phyloP scores from a whole-genome alignment of 2,888 invertebrate genomes.

The Bedellia somnulentella region DNA sequence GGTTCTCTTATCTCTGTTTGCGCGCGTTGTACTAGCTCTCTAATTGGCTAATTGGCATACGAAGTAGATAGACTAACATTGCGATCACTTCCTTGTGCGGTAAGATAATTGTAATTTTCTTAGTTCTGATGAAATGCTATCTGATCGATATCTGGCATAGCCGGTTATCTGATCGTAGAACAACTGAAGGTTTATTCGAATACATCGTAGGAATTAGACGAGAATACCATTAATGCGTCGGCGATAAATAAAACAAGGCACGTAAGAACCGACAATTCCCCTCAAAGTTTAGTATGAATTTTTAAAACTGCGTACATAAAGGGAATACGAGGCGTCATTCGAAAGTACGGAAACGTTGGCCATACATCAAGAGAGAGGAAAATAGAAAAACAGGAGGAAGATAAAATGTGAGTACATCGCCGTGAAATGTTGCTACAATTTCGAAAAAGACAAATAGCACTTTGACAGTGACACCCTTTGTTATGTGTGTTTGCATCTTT shows the following conservation, averaged over 20 bases:
- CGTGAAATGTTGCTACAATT: slow-evolving; percentile 48
- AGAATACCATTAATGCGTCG: too few species aligned
- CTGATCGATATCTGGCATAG: slow-evolving; percentile 33
- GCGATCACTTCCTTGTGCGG: slow-evolving; percentile 47
- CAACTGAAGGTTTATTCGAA: too few species aligned
- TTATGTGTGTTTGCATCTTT: slow-evolving; percentile 27
- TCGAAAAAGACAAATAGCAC: slow-evolving; percentile 39
- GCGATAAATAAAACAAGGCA: too few species aligned
- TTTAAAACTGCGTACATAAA: slow-evolving; percentile 49
- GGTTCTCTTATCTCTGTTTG: slow-evolving; percentile 24
- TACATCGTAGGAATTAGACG: too few species aligned
- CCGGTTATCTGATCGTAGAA: too few species aligned
- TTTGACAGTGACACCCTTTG: slow-evolving; percentile 29
- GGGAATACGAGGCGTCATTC: slow-evolving; percentile 48
- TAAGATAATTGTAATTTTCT: slow-evolving; percentile 33
- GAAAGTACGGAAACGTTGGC: slow-evolving; percentile 56
- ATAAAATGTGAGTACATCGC: slow-evolving; percentile 47
- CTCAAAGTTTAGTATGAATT: slow-evolving; percentile 43
- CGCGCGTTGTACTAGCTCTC: slow-evolving; percentile 36
- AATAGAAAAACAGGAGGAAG: slow-evolving; percentile 49
- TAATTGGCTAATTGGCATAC: slow-evolving; percentile 62
- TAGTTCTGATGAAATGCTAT: slow-evolving; percentile 39
- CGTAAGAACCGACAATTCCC: too few species aligned
- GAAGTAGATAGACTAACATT: slow-evolving; percentile 37
- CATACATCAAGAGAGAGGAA: slow-evolving; percentile 48